Percentiles rank a stretch among this genome's conserved stretches.
These are phyloP conservation scores for Cantharis flavilabris DNA, from an alignment of 2,888 invertebrate species.

Conservation along the genomic window DNA sequence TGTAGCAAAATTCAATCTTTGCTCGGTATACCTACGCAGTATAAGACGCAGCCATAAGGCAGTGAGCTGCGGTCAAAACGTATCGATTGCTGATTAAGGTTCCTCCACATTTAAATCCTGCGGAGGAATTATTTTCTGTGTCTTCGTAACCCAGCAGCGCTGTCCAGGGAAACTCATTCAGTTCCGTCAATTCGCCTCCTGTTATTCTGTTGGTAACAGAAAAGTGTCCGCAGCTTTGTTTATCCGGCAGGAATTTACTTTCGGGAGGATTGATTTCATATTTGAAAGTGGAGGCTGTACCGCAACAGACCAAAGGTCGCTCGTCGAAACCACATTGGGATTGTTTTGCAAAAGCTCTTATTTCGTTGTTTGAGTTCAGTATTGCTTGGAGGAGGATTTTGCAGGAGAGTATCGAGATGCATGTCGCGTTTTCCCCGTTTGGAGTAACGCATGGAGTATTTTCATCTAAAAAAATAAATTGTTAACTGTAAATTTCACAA, in stretches of 20 bases:
- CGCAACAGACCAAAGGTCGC: conserved; percentile 58
- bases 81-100: conserved; percentile 63
- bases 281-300: conserved; percentile 9
- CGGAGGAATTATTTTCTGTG: not conserved
- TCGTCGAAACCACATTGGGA: conserved; percentile 59
- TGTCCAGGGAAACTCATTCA: conserved; percentile 70
- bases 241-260: conserved; percentile 5
- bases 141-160: conserved; percentile 60
- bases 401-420: conserved; percentile 56
- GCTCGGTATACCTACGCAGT: not conserved
- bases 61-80: conserved; percentile 67
- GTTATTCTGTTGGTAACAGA: conserved; percentile 17
- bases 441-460: conserved; percentile 51
- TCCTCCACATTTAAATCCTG: conserved; percentile 59
- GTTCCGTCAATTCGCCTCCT: conserved; percentile 50
- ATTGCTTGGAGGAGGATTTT: conserved; percentile 48
- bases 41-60: conserved; percentile 51
- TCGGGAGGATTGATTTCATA: not conserved
- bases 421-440: conserved; percentile 49
- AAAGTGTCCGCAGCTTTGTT: conserved; percentile 4
- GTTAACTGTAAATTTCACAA: too few relatives aligned
- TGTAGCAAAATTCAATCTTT: not conserved
- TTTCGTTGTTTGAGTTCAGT: conserved; percentile 30
- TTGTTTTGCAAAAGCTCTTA: conserved; percentile 46
- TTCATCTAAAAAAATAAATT: not conserved